These are phyloP conservation scores for Litoditis marina DNA, from an alignment of 2,888 invertebrate species.

Conservation along the genomic window DNA sequence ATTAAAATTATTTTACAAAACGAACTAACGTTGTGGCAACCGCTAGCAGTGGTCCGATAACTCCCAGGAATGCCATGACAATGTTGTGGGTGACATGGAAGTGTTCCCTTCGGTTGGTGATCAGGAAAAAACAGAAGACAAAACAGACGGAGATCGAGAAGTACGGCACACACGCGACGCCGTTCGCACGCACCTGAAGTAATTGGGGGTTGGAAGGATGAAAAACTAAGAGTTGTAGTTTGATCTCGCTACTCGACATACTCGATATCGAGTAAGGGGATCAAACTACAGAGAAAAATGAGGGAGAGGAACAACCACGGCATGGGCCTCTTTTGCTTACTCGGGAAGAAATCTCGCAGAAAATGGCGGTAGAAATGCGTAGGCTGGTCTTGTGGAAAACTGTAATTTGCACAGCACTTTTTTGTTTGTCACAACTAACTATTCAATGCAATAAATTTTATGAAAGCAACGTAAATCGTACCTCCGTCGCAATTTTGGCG, in stretches of 20 bases:
- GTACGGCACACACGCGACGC: slow-evolving; percentile 47
- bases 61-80: slow-evolving; percentile 46
- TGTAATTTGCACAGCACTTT: too few relatives aligned
- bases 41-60: slow-evolving; percentile 49
- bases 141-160: slow-evolving; percentile 39
- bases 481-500: slow-evolving; percentile 46
- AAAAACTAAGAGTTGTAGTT: not conserved
- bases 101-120: slow-evolving; percentile 39
- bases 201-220: not conserved
- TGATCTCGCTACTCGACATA: too few relatives aligned
- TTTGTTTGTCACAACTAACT: too few relatives aligned
- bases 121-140: slow-evolving; percentile 42
- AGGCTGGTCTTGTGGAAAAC: too few relatives aligned
- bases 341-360: too few relatives aligned
- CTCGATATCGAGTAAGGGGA: too few relatives aligned
- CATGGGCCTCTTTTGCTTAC: too few relatives aligned
- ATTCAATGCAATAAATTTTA: not conserved
- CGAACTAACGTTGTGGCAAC: slow-evolving; percentile 23
- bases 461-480: not conserved
- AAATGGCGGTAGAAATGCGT: too few relatives aligned
- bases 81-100: slow-evolving; percentile 36
- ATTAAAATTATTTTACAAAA: too few relatives aligned
- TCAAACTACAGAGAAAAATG: too few relatives aligned
- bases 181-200: slow-evolving; percentile 44
- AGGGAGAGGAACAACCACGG: too few relatives aligned